Evolutionary conservation across 2,113 vertebrate species (phyloP).

Genomic region (Thunnus maccoyii): DNA sequence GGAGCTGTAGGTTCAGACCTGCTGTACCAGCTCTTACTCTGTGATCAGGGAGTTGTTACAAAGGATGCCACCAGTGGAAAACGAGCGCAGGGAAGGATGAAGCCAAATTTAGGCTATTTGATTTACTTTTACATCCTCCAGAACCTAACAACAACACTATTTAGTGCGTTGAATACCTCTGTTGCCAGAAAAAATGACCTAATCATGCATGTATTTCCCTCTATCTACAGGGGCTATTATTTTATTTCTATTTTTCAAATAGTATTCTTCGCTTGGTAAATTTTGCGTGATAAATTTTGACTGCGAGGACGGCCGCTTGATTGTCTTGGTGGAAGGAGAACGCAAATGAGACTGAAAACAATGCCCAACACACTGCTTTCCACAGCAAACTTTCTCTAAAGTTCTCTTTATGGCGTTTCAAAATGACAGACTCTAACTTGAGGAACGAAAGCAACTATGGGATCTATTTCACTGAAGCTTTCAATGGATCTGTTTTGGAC

Average conservation of each 20-base stretch:
- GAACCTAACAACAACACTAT: neutral
- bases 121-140: neutral
- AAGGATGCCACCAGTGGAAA: constrained; percentile 71
- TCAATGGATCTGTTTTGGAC: constrained; percentile 70
- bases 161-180: neutral
- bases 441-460: constrained; percentile 89
- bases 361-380: constrained; percentile 21
- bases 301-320: neutral
- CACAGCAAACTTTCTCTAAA: constrained; percentile 63
- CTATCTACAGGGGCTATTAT: neutral
- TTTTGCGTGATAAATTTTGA: neutral
- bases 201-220: neutral
- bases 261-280: neutral
- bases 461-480: constrained; percentile 81
- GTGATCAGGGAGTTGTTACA: constrained; percentile 62
- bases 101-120: constrained; percentile 1
- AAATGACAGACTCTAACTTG: constrained; percentile 91
- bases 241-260: neutral
- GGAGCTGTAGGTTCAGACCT: constrained; percentile 78
- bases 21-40: constrained; percentile 65
- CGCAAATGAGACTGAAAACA: constrained; percentile 18
- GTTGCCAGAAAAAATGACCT: neutral
- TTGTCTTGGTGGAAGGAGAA: neutral
- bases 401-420: constrained; percentile 85
- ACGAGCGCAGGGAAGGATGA: constrained; percentile 38